phyloP scores from a whole-genome alignment of 2,888 invertebrate species.

The Eupeodes luniger region DNA sequence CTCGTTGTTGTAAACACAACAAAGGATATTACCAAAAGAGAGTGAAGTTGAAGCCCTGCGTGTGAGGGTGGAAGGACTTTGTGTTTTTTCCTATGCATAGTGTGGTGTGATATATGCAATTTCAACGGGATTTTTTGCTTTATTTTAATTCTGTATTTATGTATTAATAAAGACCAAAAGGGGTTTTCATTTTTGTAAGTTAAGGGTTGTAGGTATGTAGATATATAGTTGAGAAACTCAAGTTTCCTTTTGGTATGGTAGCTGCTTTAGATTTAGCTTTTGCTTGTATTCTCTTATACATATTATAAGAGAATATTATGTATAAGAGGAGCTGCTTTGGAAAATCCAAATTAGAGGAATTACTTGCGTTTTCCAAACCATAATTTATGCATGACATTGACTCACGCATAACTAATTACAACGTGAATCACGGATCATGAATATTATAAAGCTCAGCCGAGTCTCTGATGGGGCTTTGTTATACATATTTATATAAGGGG shows the following conservation, averaged over 20 bases:
- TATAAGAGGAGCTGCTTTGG: neutral
- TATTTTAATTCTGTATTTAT: constrained; percentile 8
- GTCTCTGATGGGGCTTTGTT: neutral
- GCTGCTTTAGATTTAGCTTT: too few relatives aligned
- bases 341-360: constrained; percentile 69
- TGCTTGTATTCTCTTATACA: neutral
- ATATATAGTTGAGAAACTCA: neutral
- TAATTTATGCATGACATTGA: constrained; percentile 74
- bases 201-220: constrained; percentile 39
- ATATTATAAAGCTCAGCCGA: constrained; percentile 8
- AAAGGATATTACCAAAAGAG: constrained; percentile 50
- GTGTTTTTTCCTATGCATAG: constrained; percentile 22
- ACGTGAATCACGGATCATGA: constrained; percentile 55
- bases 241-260: neutral
- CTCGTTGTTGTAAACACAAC: constrained; percentile 50
- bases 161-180: constrained; percentile 38
- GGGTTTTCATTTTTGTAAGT: constrained; percentile 10
- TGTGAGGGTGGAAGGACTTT: constrained; percentile 34
- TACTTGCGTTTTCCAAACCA: constrained; percentile 59
- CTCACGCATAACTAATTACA: constrained; percentile 72
- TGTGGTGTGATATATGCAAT: constrained; percentile 60
- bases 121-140: constrained; percentile 40
- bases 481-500: neutral
- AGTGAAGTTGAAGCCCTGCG: constrained; percentile 19
- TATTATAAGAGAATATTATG: too few relatives aligned